Conservation (phyloP, 2,888 invertebrate species). For the Strigamia transsilvanica region DNA sequence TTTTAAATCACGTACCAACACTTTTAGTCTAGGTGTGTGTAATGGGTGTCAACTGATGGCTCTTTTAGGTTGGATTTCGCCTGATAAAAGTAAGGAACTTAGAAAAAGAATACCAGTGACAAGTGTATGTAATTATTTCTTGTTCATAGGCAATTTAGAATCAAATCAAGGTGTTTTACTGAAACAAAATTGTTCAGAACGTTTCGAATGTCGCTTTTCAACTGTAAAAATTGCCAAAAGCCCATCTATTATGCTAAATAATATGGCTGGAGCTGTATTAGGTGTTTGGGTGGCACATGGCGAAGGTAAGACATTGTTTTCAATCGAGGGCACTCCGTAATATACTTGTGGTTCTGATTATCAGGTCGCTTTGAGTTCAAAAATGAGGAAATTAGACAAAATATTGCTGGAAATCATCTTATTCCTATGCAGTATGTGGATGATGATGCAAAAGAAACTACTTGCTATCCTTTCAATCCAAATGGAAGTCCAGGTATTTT, state of each 20-base stretch:
- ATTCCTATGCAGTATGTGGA: conserved; percentile 85
- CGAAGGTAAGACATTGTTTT: conserved; percentile 73
- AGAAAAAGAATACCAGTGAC: background rate
- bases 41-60: conserved; percentile 98
- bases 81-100: conserved; percentile 12
- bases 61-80: conserved; percentile 85
- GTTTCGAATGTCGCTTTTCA: conserved; percentile 84
- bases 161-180: conserved; percentile 70
- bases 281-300: conserved; percentile 98
- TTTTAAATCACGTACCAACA: conserved; percentile 76
- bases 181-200: conserved; percentile 86
- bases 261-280: conserved; percentile 87
- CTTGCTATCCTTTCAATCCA: conserved; percentile 91
- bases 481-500: conserved; percentile 87
- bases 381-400: conserved; percentile 61
- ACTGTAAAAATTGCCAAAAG: conserved; percentile 77
- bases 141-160: background rate
- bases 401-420: conserved; percentile 69
- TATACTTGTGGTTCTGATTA: conserved; percentile 52
- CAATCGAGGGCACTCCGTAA: background rate
- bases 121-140: too few relatives aligned
- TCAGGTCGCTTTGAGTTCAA: conserved; percentile 68
- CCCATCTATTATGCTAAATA: conserved; percentile 83
- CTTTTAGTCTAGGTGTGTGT: conserved; percentile 97
- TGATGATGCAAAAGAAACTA: conserved; percentile 77